Percentiles rank a stretch among this genome's conserved stretches.
phyloP scores from a whole-genome alignment of 2,888 invertebrate species.

The Linhomoeus sp. region DNA sequence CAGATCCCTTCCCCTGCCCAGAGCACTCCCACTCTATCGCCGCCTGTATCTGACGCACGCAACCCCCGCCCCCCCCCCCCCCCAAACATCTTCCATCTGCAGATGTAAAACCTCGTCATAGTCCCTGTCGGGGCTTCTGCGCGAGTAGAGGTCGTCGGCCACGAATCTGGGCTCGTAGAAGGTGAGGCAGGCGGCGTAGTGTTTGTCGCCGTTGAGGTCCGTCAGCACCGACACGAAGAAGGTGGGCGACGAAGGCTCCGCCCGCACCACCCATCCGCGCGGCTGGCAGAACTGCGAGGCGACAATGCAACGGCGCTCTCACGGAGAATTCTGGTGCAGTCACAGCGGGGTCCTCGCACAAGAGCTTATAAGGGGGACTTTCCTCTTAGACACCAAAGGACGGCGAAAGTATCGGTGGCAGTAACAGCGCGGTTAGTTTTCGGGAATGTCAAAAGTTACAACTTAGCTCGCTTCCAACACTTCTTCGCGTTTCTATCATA shows the following conservation, averaged over 20 bases:
- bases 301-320: neutral
- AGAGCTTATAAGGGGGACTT: neutral
- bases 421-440: too few species aligned
- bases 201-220: conserved; percentile 83
- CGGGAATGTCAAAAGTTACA: too few species aligned
- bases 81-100: too few species aligned
- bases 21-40: too few species aligned
- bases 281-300: conserved; percentile 79
- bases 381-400: too few species aligned
- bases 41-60: too few species aligned
- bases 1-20: too few species aligned
- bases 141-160: neutral
- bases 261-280: conserved; percentile 83
- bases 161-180: conserved; percentile 59
- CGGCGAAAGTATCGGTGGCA: too few species aligned
- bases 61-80: too few species aligned
- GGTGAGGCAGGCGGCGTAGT: conserved; percentile 87
- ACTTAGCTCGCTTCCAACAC: too few species aligned
- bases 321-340: neutral
- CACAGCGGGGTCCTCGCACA: neutral
- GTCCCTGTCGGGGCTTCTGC: neutral
- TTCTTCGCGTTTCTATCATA: too few species aligned
- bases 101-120: too few species aligned
- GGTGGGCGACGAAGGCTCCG: conserved; percentile 71
- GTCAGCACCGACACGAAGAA: conserved; percentile 92